phyloP scores from a whole-genome alignment of 2,888 invertebrate species.

The Ethmia dodecea region DNA sequence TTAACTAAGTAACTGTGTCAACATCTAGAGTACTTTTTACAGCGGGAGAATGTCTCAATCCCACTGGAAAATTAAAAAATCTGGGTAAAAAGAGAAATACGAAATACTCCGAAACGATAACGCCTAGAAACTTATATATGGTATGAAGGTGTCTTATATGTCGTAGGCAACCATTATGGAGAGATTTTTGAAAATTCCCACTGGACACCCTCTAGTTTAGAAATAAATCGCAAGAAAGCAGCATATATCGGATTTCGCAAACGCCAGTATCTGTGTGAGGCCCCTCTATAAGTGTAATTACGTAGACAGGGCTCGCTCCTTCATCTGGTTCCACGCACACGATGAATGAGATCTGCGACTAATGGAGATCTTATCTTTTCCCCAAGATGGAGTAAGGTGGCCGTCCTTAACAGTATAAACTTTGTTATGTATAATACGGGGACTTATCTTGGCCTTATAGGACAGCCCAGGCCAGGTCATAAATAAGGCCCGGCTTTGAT shows the following conservation, averaged over 20 bases:
- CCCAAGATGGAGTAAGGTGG: conserved; percentile 60
- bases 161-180: too few relatives aligned
- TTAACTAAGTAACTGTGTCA: too few relatives aligned
- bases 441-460: conserved; percentile 61
- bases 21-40: too few relatives aligned
- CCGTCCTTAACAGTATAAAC: conserved; percentile 59
- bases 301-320: conserved; percentile 37
- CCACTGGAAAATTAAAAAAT: too few relatives aligned
- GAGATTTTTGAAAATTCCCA: too few relatives aligned
- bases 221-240: too few relatives aligned
- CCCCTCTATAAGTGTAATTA: conserved; percentile 54
- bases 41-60: too few relatives aligned
- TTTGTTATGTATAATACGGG: conserved; percentile 59
- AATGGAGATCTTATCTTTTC: conserved; percentile 69
- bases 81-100: too few relatives aligned
- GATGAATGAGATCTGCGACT: conserved; percentile 67
- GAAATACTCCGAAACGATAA: too few relatives aligned
- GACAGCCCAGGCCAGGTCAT: conserved; percentile 58
- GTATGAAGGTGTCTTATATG: too few relatives aligned
- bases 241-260: conserved; percentile 39
- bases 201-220: too few relatives aligned
- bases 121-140: too few relatives aligned
- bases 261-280: conserved; percentile 35
- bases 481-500: conserved; percentile 71
- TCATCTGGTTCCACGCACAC: conserved; percentile 49